A percentile compares a stretch with the other conserved stretches of the same genome.
Conservation (phyloP, 2,113 vertebrate species). For the Mobula hypostoma region DNA sequence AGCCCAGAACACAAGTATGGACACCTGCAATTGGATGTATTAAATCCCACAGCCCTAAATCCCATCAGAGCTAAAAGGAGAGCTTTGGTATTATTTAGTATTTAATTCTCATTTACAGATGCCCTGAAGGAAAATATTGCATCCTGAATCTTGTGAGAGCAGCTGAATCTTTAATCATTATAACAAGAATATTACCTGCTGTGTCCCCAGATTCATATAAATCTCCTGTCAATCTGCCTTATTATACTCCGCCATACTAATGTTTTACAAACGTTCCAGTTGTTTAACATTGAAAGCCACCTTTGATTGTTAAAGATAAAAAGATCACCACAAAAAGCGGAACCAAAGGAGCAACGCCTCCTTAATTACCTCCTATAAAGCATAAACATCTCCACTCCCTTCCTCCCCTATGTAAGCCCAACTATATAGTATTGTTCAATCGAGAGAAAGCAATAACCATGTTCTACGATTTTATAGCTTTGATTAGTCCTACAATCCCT, state of each 20-base stretch:
- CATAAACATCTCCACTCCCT: neutral
- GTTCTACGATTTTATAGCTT: neutral
- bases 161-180: neutral
- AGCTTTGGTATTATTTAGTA: neutral
- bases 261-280: neutral
- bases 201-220: neutral
- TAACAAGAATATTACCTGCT: neutral
- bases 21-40: neutral
- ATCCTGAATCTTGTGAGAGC: neutral
- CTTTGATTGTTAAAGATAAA: neutral
- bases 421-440: neutral
- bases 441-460: neutral
- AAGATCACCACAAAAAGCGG: neutral
- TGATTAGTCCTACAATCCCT: neutral
- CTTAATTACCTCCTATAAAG: neutral
- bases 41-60: neutral
- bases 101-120: neutral
- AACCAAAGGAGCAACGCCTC: neutral
- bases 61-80: neutral
- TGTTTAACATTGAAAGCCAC: neutral
- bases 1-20: neutral
- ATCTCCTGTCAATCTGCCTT: neutral
- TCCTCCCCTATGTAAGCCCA: neutral
- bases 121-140: neutral
- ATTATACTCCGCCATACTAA: neutral